Conservation (phyloP, 2,113 vertebrate genomes). For the Accipiter virgatus region DNA sequence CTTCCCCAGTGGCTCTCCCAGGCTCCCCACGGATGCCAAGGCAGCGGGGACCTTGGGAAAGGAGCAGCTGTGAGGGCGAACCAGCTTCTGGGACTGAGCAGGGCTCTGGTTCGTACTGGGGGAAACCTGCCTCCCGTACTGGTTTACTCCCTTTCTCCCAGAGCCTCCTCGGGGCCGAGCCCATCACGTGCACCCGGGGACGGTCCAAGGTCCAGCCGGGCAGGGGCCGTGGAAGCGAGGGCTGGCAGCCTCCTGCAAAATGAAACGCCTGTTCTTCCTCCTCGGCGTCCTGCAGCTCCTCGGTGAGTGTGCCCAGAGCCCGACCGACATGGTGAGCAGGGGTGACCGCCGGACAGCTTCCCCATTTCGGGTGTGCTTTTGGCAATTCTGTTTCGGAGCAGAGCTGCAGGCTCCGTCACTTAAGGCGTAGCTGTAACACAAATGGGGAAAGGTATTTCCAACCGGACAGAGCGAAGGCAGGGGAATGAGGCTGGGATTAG, state of each 20-base stretch:
- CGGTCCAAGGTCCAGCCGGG: constrained; percentile 21
- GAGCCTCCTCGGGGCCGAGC: neutral
- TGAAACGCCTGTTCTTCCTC: neutral
- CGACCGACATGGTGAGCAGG: rapidly evolving
- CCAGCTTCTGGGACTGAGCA: too few relatives aligned
- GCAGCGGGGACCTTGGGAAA: neutral
- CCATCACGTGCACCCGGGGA: neutral
- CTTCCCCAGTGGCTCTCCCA: neutral
- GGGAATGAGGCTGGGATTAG: neutral
- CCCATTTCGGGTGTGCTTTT: neutral
- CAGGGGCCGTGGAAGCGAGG: neutral
- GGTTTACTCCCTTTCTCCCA: neutral
- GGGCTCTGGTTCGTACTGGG: neutral
- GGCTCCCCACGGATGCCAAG: neutral
- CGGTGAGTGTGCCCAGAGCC: constrained; percentile 24
- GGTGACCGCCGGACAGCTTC: neutral
- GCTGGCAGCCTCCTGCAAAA: neutral
- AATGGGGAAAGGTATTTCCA: neutral
- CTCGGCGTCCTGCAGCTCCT: constrained; percentile 8
- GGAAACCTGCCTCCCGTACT: rapidly evolving
- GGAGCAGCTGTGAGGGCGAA: neutral
- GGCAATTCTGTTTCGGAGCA: neutral
- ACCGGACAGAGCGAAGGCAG: neutral
- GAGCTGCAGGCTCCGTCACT: neutral
- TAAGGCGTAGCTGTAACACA: neutral